Conservation (phyloP, 2,888 invertebrate species). For the Fragum whitleyi region DNA sequence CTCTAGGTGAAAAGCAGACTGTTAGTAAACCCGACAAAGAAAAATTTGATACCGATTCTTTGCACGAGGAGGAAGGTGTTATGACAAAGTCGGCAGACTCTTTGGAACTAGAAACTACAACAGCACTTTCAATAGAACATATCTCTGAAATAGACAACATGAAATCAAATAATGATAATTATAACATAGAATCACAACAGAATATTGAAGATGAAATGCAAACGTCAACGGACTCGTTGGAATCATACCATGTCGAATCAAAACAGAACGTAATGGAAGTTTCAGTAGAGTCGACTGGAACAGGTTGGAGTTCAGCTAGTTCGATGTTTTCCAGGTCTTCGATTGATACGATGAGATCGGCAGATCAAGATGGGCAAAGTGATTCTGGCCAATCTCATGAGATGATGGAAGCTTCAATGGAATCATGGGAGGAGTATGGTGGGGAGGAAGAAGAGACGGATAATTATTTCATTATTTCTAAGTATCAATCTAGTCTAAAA, state of each 20-base stretch:
- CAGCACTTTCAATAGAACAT: constrained; percentile 40
- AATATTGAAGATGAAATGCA: constrained; percentile 71
- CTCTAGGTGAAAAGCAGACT: constrained; percentile 65
- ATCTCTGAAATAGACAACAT: constrained; percentile 21
- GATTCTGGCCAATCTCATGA: constrained; percentile 75
- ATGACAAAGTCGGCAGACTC: constrained; percentile 78
- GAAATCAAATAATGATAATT: constrained; percentile 49
- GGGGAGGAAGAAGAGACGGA: constrained; percentile 59
- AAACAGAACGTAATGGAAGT: constrained; percentile 71
- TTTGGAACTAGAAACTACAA: constrained; percentile 63
- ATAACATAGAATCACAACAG: constrained; percentile 72
- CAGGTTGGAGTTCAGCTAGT: constrained; percentile 78
- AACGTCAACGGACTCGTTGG: constrained; percentile 80
- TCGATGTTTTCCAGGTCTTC: constrained; percentile 78
- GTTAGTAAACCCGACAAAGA: constrained; percentile 56
- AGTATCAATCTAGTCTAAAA: constrained; percentile 61
- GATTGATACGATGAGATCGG: constrained; percentile 77
- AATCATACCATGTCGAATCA: constrained; percentile 68
- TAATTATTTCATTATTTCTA: constrained; percentile 64
- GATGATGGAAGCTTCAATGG: constrained; percentile 83
- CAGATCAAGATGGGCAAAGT: constrained; percentile 72
- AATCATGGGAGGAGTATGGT: constrained; percentile 77
- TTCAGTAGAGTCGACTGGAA: constrained; percentile 67
- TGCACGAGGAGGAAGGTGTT: constrained; percentile 64
- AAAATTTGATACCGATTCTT: constrained; percentile 74